Evolutionary conservation across 2,888 invertebrate genomes (phyloP).

Genomic region (Corbicula japonica): DNA sequence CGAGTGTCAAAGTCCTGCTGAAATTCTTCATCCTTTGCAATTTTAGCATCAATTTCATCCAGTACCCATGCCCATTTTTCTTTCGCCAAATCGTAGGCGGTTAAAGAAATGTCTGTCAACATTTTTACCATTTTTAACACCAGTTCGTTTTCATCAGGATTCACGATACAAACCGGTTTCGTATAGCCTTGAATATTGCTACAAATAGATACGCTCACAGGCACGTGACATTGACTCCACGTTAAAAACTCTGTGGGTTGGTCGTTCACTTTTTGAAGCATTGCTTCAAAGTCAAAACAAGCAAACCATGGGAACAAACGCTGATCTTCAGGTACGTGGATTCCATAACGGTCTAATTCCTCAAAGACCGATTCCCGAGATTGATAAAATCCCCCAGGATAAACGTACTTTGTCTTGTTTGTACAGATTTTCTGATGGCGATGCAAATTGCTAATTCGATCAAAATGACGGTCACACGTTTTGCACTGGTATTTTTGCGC

Average conservation of each 20-base stretch:
- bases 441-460: conserved; percentile 6
- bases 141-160: conserved; percentile 30
- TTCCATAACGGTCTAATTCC: conserved; percentile 23
- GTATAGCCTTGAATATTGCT: conserved; percentile 45
- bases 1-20: too few relatives aligned
- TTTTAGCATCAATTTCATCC: conserved; percentile 35
- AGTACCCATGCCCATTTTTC: too few relatives aligned
- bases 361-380: conserved; percentile 38
- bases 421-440: conserved; percentile 33
- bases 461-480: conserved; percentile 47
- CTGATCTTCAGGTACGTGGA: conserved; percentile 25
- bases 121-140: conserved; percentile 21
- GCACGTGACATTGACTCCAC: conserved; percentile 50
- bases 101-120: conserved; percentile 27
- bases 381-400: conserved; percentile 42
- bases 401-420: conserved; percentile 30
- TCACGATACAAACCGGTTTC: conserved; percentile 34
- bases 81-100: conserved; percentile 21
- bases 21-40: too few relatives aligned
- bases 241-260: too few relatives aligned
- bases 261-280: conserved; percentile 19
- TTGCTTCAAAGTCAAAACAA: conserved; percentile 28
- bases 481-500: too few relatives aligned
- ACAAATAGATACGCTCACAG: conserved; percentile 46
- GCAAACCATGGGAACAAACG: conserved; percentile 21